Conservation (phyloP, 1,140 invertebrate genomes). For the Nasonia longicornis region DNA sequence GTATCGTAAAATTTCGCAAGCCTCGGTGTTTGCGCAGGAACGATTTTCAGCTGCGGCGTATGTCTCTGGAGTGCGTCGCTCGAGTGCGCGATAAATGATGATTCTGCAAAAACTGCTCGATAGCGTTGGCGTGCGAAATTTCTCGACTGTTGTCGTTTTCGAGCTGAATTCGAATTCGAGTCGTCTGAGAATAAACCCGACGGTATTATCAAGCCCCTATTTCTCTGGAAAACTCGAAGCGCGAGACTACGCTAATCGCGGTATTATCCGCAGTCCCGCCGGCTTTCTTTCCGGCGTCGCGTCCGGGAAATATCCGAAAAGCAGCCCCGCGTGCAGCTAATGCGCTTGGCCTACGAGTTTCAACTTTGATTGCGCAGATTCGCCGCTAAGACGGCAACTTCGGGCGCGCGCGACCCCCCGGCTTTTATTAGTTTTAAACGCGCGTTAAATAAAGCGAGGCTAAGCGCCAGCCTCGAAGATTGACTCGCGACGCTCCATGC, state of each 20-base stretch:
- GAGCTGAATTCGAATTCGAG: no score
- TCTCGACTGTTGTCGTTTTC: no score
- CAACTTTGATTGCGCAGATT: slow-evolving; percentile 52
- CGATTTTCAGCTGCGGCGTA: not conserved
- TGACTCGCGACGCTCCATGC: slow-evolving; percentile 36
- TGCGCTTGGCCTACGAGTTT: slow-evolving; percentile 50
- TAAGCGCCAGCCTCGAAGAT: slow-evolving; percentile 54
- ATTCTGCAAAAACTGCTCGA: not conserved
- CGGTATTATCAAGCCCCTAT: no score
- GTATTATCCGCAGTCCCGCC: not conserved
- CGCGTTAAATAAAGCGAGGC: slow-evolving; percentile 67
- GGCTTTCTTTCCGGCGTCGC: not conserved
- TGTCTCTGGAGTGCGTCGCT: not conserved
- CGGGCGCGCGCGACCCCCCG: not conserved
- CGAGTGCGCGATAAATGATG: not conserved
- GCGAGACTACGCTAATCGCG: slow-evolving; percentile 2
- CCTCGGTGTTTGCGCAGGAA: slow-evolving; percentile 40
- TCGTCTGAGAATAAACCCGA: no score
- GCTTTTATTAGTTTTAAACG: slow-evolving; percentile 69
- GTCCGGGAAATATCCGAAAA: slow-evolving; percentile 38
- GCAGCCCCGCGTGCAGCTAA: slow-evolving; percentile 35
- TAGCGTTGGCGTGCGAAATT: no score
- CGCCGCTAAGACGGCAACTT: slow-evolving; percentile 32
- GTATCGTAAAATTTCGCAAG: slow-evolving; percentile 43
- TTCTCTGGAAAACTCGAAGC: no score